These are phyloP conservation scores for Drosophila albomicans DNA, from an alignment of 1,140 invertebrate genomes.

Conservation along the genomic window DNA sequence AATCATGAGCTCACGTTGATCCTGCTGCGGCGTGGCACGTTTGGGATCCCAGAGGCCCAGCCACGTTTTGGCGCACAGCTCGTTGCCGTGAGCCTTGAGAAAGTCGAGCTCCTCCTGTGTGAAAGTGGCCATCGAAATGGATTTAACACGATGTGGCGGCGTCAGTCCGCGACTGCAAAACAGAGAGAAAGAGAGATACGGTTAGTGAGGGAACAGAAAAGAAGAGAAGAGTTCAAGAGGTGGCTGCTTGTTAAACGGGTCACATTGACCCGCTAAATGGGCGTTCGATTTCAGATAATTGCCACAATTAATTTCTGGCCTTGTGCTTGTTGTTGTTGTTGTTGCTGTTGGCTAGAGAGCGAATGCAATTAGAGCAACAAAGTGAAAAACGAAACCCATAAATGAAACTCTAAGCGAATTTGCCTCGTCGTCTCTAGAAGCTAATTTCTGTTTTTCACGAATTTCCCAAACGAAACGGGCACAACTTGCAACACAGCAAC, in stretches of 20 bases:
- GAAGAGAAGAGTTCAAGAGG: background rate
- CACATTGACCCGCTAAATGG: conserved; percentile 66
- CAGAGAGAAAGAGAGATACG: background rate
- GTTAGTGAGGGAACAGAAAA: background rate
- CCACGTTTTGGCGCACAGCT: conserved; percentile 96
- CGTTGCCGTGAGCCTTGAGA: conserved; percentile 95
- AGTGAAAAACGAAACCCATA: conserved; percentile 69
- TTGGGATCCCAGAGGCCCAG: conserved; percentile 94
- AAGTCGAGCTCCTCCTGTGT: conserved; percentile 97
- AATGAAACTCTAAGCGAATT: conserved; percentile 57
- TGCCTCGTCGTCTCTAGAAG: conserved; percentile 52
- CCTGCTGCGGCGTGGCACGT: conserved; percentile 86
- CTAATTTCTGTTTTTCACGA: conserved; percentile 80
- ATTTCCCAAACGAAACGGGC: conserved; percentile 79
- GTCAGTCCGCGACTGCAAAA: conserved; percentile 95
- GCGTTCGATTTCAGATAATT: conserved; percentile 78
- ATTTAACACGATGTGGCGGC: conserved; percentile 98
- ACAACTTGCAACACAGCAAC: conserved; percentile 30
- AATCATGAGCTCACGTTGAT: conserved; percentile 96
- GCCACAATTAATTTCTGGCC: conserved; percentile 75
- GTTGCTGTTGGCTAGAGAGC: conserved; percentile 1
- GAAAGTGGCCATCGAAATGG: conserved; percentile 99
- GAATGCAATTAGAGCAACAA: conserved; percentile 59
- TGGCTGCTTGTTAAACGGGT: conserved; percentile 35
- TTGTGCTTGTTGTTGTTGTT: conserved; percentile 62